Conservation (phyloP, 2,888 invertebrate genomes). For the Temnothorax rugatulus region DNA sequence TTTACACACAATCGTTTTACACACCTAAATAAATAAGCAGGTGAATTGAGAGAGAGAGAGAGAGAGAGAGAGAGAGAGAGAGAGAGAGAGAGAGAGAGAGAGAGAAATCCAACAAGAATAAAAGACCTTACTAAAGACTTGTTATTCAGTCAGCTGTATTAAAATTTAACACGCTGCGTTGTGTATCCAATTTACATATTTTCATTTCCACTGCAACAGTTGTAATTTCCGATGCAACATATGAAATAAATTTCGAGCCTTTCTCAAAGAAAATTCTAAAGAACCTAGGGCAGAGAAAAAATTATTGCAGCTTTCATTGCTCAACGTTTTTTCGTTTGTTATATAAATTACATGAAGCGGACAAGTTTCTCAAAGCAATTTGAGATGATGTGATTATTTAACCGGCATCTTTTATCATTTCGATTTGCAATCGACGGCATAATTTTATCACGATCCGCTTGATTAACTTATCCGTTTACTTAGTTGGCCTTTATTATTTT, state of each 20-base stretch:
- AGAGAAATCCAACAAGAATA: background rate
- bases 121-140: constrained; percentile 2
- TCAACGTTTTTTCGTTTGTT: background rate
- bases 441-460: background rate
- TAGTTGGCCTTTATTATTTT: background rate
- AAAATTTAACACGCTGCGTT: constrained; percentile 31
- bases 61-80: background rate
- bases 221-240: background rate
- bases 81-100: too few species aligned
- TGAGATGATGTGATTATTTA: background rate
- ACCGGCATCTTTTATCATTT: background rate
- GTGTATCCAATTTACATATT: constrained; percentile 28
- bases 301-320: background rate
- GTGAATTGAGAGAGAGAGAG: background rate
- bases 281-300: background rate
- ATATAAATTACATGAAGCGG: background rate
- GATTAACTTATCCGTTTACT: background rate
- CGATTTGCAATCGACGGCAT: background rate
- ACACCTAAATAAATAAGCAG: constrained; percentile 28
- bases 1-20: background rate
- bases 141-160: constrained; percentile 13
- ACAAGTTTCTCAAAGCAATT: background rate
- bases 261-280: background rate
- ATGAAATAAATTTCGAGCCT: constrained; percentile 13
- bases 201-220: background rate